These are phyloP conservation scores for Maniola jurtina DNA, from an alignment of 1,140 invertebrate genomes.

Conservation along the genomic window DNA sequence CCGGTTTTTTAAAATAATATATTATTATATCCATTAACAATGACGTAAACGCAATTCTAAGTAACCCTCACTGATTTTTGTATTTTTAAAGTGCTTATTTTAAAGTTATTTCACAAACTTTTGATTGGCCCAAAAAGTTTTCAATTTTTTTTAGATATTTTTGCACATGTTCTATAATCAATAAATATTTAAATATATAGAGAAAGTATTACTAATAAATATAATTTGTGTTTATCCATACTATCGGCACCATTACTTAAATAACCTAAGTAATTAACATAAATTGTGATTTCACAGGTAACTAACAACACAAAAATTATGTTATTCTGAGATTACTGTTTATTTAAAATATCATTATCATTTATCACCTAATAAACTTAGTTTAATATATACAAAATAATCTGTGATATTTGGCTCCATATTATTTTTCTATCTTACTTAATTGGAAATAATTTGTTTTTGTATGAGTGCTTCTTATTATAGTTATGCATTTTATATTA, in stretches of 20 bases:
- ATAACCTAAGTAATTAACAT: slow-evolving; percentile 24
- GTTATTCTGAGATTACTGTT: slow-evolving; percentile 58
- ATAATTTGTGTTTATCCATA: slow-evolving; percentile 37
- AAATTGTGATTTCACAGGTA: slow-evolving; percentile 68
- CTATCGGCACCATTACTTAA: slow-evolving; percentile 50
- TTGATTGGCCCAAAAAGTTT: too few relatives aligned
- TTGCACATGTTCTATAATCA: too few relatives aligned
- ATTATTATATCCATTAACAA: too few relatives aligned
- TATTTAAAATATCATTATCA: slow-evolving; percentile 47
- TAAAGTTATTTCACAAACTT: too few relatives aligned
- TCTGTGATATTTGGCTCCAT: slow-evolving; percentile 72
- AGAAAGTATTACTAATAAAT: slow-evolving; percentile 27
- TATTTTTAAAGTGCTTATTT: too few relatives aligned
- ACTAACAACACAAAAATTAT: slow-evolving; percentile 61
- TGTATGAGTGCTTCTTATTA: slow-evolving; percentile 42
- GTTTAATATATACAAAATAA: slow-evolving; percentile 55
- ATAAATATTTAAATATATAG: too few relatives aligned
- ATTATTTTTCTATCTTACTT: slow-evolving; percentile 40
- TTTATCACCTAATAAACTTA: slow-evolving; percentile 37
- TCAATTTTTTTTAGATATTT: too few relatives aligned
- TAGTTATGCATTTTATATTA: too few relatives aligned
- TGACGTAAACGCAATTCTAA: too few relatives aligned
- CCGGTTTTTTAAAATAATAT: too few relatives aligned
- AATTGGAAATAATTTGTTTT: slow-evolving; percentile 42
- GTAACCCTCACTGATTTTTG: too few relatives aligned